A percentile compares a stretch with the other conserved stretches of the same genome.
Conservation (phyloP, 2,113 vertebrate species). For the Centropus bengalensis region DNA sequence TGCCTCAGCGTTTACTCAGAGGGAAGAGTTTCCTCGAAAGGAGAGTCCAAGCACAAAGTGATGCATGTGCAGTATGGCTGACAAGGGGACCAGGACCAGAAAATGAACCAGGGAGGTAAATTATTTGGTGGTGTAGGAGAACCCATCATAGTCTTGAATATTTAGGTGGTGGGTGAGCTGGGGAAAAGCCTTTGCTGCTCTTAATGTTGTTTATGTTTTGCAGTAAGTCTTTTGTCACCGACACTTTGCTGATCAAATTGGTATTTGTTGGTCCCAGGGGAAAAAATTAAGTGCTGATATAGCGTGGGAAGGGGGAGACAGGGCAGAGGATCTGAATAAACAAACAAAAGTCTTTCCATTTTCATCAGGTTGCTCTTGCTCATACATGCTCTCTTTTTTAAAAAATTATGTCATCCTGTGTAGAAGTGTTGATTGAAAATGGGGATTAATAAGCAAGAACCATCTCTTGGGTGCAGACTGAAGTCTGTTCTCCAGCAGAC, state of each 20-base stretch:
- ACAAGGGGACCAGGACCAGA: neutral
- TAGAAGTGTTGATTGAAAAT: constrained; percentile 45
- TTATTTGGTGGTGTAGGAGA: neutral
- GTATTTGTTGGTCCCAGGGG: neutral
- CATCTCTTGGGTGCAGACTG: neutral
- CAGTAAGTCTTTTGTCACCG: neutral
- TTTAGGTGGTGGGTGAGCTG: neutral
- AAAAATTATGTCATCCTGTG: constrained; percentile 19
- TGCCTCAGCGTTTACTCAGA: accelerated
- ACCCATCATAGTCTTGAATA: accelerated
- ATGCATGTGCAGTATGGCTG: neutral
- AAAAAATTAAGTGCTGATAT: neutral
- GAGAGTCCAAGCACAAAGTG: neutral
- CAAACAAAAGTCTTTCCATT: neutral
- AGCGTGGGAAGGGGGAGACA: neutral
- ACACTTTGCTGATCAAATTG: neutral
- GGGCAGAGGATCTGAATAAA: constrained; percentile 8
- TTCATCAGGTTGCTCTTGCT: constrained; percentile 42
- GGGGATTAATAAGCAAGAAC: neutral
- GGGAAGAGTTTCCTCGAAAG: neutral
- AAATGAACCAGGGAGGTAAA: constrained; percentile 15
- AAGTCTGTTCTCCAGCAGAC: neutral
- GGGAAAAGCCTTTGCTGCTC: neutral
- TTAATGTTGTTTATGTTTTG: neutral
- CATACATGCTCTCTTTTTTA: neutral